These are phyloP conservation scores for Trichogramma dendrolimi DNA, from an alignment of 2,888 invertebrate genomes.

Conservation along the genomic window DNA sequence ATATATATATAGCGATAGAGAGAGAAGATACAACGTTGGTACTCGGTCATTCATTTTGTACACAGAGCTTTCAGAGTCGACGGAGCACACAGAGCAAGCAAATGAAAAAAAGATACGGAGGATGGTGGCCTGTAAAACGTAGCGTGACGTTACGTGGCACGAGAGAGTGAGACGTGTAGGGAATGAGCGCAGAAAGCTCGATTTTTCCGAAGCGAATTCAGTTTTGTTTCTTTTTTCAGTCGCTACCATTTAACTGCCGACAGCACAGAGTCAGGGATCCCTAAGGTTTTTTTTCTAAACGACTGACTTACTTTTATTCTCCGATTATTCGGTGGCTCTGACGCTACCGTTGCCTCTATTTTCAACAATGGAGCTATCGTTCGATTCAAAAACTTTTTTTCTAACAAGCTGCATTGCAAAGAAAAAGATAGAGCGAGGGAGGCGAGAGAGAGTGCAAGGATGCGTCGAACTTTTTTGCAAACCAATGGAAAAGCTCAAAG, in stretches of 20 bases:
- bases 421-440: no score
- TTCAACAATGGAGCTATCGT: no score
- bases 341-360: conserved; percentile 34
- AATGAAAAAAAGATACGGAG: conserved; percentile 19
- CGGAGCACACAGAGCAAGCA: conserved; percentile 24
- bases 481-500: no score
- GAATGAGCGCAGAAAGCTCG: conserved; percentile 20
- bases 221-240: conserved; percentile 27
- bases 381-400: no score
- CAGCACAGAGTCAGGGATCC: no score
- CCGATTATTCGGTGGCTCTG: conserved; percentile 29
- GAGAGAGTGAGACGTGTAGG: conserved; percentile 7
- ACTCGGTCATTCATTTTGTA: conserved; percentile 47
- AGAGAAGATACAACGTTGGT: background rate
- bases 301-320: conserved; percentile 16
- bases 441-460: no score
- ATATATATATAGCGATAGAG: background rate
- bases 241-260: conserved; percentile 6
- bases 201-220: conserved; percentile 44
- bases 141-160: background rate
- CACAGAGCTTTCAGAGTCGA: conserved; percentile 45
- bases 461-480: no score
- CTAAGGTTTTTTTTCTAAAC: no score
- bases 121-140: background rate
- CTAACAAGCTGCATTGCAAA: no score